A percentile compares a stretch with the other conserved stretches of the same genome.
phyloP scores from a whole-genome alignment of 2,797 vertebrate genomes.

The Macroramphosus scolopax region DNA sequence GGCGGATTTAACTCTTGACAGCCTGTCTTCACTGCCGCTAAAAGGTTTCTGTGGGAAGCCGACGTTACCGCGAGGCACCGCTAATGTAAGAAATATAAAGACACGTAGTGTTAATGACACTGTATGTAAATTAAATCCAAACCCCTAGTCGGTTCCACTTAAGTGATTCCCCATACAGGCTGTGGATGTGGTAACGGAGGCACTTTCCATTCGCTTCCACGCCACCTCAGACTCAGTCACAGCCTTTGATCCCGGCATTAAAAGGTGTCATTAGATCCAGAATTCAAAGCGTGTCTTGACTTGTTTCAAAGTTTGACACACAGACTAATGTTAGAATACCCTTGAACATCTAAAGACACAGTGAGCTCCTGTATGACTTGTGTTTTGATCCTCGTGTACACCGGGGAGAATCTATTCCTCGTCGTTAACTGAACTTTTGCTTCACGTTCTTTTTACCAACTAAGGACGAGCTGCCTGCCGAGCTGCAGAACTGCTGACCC shows the following conservation, averaged over 20 bases:
- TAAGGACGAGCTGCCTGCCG: too few species aligned
- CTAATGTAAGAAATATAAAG: too few species aligned
- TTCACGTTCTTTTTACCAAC: constrained; percentile 42
- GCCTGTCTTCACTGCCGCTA: constrained; percentile 13
- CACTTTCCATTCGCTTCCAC: constrained; percentile 7
- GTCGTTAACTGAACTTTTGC: constrained; percentile 47
- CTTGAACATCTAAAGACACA: constrained; percentile 20
- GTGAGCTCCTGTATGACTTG: constrained; percentile 29
- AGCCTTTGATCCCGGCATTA: constrained; percentile 1
- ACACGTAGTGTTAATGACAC: too few species aligned
- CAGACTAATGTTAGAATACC: constrained; percentile 8
- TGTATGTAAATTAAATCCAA: too few species aligned
- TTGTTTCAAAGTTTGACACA: constrained; percentile 29
- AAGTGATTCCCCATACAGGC: too few species aligned
- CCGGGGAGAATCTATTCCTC: constrained; percentile 25
- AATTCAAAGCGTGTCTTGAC: constrained; percentile 9
- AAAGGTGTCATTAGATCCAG: constrained; percentile 20
- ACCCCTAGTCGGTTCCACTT: too few species aligned
- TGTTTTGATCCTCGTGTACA: constrained; percentile 21
- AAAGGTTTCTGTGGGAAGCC: constrained; percentile 10
- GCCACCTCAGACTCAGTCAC: not conserved
- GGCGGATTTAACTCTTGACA: not conserved
- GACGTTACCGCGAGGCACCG: not conserved
- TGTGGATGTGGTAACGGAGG: too few species aligned
- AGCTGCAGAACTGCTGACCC: constrained; percentile 39